These are phyloP conservation scores for Horisme vitalbata DNA, from an alignment of 2,888 invertebrate genomes.

Conservation along the genomic window DNA sequence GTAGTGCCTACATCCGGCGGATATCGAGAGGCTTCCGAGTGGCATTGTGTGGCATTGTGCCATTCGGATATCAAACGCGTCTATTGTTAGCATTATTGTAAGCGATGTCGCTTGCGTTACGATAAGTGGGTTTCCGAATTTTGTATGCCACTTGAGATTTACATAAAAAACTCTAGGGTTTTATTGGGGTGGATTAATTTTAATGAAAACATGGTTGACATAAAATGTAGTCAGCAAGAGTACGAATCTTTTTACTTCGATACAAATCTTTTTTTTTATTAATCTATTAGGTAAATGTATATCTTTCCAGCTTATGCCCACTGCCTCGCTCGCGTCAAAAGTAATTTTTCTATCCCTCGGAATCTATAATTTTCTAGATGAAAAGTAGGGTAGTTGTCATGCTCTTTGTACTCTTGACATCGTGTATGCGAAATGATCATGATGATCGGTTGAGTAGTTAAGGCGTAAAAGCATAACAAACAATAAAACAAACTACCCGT, in stretches of 20 bases:
- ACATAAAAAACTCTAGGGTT: conserved; percentile 21
- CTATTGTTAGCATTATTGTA: conserved; percentile 50
- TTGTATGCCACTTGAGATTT: conserved; percentile 25
- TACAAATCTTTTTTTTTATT: background rate
- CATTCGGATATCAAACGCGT: conserved; percentile 51
- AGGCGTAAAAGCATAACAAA: too few species aligned
- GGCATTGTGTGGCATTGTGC: conserved; percentile 55
- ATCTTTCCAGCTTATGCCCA: too few species aligned
- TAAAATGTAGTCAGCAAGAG: conserved; percentile 5
- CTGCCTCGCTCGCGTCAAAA: too few species aligned
- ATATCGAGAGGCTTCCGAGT: conserved; percentile 73
- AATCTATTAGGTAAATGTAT: too few species aligned
- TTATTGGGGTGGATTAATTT: conserved; percentile 16
- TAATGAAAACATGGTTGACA: conserved; percentile 14
- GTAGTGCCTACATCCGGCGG: conserved; percentile 70
- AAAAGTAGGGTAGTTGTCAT: too few species aligned
- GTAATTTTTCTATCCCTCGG: too few species aligned
- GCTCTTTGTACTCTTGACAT: too few species aligned
- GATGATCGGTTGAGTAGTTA: too few species aligned
- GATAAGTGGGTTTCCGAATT: conserved; percentile 42
- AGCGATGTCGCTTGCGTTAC: conserved; percentile 57
- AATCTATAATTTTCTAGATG: too few species aligned
- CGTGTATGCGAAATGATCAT: too few species aligned
- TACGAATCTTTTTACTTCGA: background rate
- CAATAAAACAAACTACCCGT: too few species aligned